Evolutionary conservation across 1,140 invertebrate species (phyloP).

Genomic region (Diabrotica undecimpunctata): DNA sequence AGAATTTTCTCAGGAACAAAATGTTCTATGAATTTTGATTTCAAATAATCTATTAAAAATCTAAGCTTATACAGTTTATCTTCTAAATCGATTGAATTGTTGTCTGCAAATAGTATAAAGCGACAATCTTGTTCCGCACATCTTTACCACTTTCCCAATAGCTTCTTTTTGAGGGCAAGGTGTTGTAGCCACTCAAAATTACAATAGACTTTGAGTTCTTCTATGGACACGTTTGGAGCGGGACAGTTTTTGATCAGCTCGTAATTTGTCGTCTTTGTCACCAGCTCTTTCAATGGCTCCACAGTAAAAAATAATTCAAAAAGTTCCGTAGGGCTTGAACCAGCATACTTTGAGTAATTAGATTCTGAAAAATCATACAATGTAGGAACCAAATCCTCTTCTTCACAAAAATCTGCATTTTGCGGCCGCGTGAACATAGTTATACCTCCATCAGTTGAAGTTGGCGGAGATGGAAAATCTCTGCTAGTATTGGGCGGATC

Average conservation of each 20-base stretch:
- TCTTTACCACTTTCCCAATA: constrained; percentile 18
- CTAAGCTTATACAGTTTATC: constrained; percentile 24
- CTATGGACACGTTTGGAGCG: constrained; percentile 3
- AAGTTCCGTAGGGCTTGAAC: too few species aligned
- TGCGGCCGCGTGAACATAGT: too few species aligned
- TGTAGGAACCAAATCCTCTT: too few species aligned
- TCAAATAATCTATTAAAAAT: constrained; percentile 15
- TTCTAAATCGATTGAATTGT: constrained; percentile 13
- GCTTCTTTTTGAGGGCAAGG: constrained; percentile 20
- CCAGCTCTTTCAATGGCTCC: constrained; percentile 15
- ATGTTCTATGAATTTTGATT: constrained; percentile 14
- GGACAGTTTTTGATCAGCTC: constrained; percentile 14
- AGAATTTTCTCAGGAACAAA: constrained; percentile 19
- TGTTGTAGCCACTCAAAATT: constrained; percentile 19
- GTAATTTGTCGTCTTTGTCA: constrained; percentile 15
- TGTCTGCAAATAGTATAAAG: constrained; percentile 23
- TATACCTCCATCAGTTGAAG: too few species aligned
- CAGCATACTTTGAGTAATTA: too few species aligned
- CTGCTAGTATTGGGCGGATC: background rate
- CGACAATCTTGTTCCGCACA: too few species aligned
- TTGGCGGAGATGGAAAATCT: too few species aligned
- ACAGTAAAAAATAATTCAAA: constrained; percentile 21
- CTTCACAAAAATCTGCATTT: too few species aligned
- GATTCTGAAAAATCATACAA: too few species aligned
- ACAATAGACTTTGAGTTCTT: constrained; percentile 20